phyloP scores from a whole-genome alignment of 2,888 invertebrate species.

The Chymomyza caudatula region DNA sequence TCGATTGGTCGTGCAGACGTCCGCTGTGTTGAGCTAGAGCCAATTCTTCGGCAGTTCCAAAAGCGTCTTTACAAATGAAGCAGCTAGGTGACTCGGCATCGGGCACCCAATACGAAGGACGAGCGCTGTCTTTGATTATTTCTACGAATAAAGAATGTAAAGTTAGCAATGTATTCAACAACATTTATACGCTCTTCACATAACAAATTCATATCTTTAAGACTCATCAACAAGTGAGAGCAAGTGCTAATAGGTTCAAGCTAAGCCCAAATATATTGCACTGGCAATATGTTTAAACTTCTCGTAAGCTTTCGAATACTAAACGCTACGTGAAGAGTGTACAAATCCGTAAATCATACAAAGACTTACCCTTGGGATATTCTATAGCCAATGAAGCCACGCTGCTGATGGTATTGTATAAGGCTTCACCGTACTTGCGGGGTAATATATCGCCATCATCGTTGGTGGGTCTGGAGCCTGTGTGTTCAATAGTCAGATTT shows the following conservation, averaged over 20 bases:
- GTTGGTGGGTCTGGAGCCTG: conserved; percentile 60
- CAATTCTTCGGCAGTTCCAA: conserved; percentile 79
- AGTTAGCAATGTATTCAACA: background rate
- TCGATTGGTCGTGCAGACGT: background rate
- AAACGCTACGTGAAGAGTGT: background rate
- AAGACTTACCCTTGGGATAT: conserved; percentile 83
- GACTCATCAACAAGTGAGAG: no score
- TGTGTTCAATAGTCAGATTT: conserved; percentile 60
- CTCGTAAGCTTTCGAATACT: no score
- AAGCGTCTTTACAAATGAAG: conserved; percentile 82
- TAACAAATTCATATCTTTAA: no score
- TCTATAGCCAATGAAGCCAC: conserved; percentile 84
- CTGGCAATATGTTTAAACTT: no score
- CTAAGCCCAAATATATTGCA: no score
- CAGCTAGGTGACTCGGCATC: conserved; percentile 85
- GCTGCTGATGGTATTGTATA: conserved; percentile 84
- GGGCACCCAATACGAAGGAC: conserved; percentile 89
- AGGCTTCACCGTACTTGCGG: conserved; percentile 84
- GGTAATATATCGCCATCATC: conserved; percentile 80
- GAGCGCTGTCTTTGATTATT: conserved; percentile 85
- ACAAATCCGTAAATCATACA: background rate
- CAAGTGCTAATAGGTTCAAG: no score
- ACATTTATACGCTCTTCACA: background rate
- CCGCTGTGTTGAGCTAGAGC: conserved; percentile 68
- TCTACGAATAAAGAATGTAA: conserved; percentile 71